Evolutionary conservation across 2,113 vertebrate species (phyloP).

Genomic region (Myodes glareolus): DNA sequence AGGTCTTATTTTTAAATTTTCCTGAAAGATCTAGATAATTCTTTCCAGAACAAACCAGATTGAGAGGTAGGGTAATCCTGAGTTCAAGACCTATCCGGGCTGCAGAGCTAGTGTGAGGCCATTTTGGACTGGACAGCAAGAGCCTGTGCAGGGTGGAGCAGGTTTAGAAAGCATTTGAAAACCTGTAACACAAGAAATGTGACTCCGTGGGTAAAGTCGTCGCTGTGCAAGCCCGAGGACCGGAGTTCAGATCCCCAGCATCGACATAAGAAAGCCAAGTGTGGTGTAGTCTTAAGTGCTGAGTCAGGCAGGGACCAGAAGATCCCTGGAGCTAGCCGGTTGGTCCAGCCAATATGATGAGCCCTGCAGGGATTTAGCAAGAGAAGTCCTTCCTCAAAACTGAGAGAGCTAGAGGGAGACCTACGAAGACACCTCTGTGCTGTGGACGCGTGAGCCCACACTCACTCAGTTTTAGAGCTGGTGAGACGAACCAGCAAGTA

Average conservation of each 20-base stretch:
- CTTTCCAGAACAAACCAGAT: slow-evolving; percentile 34
- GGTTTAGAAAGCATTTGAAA: neutral
- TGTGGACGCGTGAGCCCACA: neutral
- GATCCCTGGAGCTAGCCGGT: neutral
- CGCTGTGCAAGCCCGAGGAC: neutral
- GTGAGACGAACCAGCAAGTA: neutral
- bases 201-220: neutral
- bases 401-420: neutral
- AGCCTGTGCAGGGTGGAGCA: neutral
- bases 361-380: neutral
- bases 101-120: neutral
- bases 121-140: neutral
- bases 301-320: neutral
- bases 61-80: neutral
- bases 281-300: neutral
- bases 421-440: neutral
- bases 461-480: neutral
- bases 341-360: neutral
- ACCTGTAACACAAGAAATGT: neutral
- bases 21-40: neutral
- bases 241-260: neutral
- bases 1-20: neutral
- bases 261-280: neutral
- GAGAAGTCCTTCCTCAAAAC: neutral
- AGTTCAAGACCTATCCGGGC: neutral